Evolutionary conservation across 2,888 invertebrate species (phyloP).

Genomic region (Onchidella celtica): DNA sequence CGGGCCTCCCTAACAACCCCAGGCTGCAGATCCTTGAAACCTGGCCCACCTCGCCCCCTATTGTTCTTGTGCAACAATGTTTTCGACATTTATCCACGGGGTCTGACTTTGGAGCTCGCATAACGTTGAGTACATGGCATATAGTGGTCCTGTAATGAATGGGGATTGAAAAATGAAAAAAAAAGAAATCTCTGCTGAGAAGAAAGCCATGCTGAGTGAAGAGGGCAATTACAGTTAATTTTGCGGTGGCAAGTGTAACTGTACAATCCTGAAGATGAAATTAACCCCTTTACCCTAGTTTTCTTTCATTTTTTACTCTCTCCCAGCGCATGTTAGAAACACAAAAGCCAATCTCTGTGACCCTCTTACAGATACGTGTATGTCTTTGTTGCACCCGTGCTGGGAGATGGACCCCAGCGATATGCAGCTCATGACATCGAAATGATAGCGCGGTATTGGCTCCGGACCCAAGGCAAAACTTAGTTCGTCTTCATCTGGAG

Average conservation of each 20-base stretch:
- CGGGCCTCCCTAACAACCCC: neutral
- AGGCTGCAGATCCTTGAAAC: neutral
- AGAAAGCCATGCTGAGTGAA: neutral
- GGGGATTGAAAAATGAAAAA: too few species aligned
- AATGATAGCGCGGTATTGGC: neutral
- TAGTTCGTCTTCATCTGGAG: too few species aligned
- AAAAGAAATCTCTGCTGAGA: neutral
- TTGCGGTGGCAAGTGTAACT: neutral
- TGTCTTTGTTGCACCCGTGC: neutral
- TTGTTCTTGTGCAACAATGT: too few species aligned
- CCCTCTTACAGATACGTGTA: too few species aligned
- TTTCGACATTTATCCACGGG: too few species aligned
- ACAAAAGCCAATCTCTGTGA: too few species aligned
- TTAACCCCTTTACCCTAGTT: too few species aligned
- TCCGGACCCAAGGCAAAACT: neutral
- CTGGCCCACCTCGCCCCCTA: neutral
- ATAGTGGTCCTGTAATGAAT: neutral
- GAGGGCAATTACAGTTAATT: constrained; percentile 6
- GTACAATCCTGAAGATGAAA: too few species aligned
- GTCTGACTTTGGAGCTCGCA: neutral
- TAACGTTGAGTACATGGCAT: neutral
- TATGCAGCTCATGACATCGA: neutral
- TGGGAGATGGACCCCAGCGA: neutral
- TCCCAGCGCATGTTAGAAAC: too few species aligned
- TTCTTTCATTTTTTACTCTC: too few species aligned